Evolutionary conservation across 2,888 invertebrate species (phyloP).

Genomic region (Phengaris arion): DNA sequence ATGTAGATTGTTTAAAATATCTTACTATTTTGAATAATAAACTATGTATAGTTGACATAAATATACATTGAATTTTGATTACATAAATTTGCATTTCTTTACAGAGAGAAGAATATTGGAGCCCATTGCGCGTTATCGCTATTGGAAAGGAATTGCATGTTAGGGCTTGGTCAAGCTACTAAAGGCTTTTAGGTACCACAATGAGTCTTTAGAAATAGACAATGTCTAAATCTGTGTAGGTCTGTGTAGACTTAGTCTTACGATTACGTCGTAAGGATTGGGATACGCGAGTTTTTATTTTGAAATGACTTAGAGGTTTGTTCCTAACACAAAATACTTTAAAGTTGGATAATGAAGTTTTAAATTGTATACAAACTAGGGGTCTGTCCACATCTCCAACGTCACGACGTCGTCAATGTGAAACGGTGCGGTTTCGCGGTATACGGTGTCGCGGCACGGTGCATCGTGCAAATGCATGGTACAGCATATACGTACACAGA

Average conservation of each 20-base stretch:
- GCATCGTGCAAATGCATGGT: no score
- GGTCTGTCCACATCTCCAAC: no score
- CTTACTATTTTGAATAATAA: no score
- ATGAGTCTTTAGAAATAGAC: neutral
- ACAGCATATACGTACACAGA: no score
- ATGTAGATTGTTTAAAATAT: no score
- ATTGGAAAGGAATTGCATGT: slow-evolving; percentile 20
- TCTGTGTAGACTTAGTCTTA: slow-evolving; percentile 6
- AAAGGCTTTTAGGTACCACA: slow-evolving; percentile 9
- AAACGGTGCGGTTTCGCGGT: no score
- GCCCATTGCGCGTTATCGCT: neutral
- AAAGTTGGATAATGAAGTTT: neutral
- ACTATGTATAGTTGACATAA: no score
- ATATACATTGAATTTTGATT: no score
- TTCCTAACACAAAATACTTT: slow-evolving; percentile 22
- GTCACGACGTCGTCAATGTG: no score
- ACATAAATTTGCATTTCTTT: neutral
- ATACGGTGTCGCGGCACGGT: no score
- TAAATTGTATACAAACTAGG: neutral
- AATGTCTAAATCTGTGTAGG: neutral
- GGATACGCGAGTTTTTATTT: neutral
- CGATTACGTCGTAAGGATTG: neutral
- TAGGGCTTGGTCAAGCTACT: slow-evolving; percentile 18
- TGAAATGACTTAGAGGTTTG: neutral
- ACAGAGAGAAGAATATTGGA: neutral